Percentiles rank a stretch among this genome's conserved stretches.
Evolutionary conservation across 2,113 vertebrate species (phyloP).

Genomic region (Gopherus evgoodei): DNA sequence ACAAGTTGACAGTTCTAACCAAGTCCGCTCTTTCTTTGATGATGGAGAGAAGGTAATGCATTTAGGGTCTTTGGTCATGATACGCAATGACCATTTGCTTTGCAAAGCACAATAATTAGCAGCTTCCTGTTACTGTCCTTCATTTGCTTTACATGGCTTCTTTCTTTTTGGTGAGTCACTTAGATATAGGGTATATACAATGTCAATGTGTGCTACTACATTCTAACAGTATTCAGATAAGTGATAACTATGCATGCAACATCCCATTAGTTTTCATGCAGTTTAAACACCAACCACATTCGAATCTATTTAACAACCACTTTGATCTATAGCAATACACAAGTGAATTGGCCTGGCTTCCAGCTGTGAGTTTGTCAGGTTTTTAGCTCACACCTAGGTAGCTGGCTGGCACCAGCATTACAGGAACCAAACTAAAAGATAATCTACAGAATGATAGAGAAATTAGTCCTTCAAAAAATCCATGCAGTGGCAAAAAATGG

Average conservation of each 20-base stretch:
- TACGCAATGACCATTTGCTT: neutral
- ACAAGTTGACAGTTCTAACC: neutral
- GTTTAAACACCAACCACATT: neutral
- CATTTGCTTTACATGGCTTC: neutral
- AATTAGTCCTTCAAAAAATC: neutral
- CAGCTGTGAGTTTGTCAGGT: neutral
- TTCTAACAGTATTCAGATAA: neutral
- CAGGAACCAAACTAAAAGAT: neutral
- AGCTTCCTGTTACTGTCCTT: neutral
- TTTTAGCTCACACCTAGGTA: neutral
- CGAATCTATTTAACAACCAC: neutral
- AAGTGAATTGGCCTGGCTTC: neutral
- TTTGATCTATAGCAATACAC: neutral
- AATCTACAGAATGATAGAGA: neutral
- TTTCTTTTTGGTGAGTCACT: neutral
- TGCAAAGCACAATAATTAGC: neutral
- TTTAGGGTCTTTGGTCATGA: neutral
- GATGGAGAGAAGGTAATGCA: neutral
- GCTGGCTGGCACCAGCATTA: neutral
- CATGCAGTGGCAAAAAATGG: neutral
- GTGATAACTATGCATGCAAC: neutral
- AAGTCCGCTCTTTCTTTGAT: neutral
- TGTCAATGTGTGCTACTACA: neutral
- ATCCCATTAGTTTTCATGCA: neutral
- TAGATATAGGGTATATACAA: neutral